Conservation (phyloP, 2,113 vertebrate species). For the Eudyptes chrysolophus region DNA sequence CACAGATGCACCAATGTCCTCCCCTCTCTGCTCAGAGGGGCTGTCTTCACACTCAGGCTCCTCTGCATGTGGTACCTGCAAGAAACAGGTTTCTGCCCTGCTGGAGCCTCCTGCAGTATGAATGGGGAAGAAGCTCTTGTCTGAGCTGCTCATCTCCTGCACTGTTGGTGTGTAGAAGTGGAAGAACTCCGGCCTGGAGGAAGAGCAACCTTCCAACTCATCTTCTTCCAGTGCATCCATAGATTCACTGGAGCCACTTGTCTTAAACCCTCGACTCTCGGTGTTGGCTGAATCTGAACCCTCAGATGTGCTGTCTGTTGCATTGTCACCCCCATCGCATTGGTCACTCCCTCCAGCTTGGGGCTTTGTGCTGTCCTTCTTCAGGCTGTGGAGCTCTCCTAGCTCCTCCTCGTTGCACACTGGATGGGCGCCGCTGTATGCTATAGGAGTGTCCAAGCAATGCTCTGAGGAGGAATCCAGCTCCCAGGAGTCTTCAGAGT, state of each 20-base stretch:
- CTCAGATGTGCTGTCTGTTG: constrained; percentile 78
- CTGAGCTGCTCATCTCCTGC: background rate
- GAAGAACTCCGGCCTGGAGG: constrained; percentile 68
- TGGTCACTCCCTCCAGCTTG: background rate
- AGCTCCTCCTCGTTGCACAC: constrained; percentile 57
- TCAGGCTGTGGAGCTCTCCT: constrained; percentile 40
- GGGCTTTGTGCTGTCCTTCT: background rate
- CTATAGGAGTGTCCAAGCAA: constrained; percentile 41
- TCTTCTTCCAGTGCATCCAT: constrained; percentile 90
- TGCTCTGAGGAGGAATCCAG: constrained; percentile 81
- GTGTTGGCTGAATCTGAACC: constrained; percentile 86
- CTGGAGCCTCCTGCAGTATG: background rate
- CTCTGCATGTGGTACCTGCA: constrained; percentile 73
- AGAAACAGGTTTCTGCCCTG: constrained; percentile 71
- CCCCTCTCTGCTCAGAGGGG: constrained; percentile 55
- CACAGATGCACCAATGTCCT: background rate
- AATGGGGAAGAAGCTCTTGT: background rate
- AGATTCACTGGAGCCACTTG: constrained; percentile 91
- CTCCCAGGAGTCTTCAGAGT: constrained; percentile 90
- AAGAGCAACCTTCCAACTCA: constrained; percentile 79
- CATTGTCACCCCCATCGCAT: background rate
- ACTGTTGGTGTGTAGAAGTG: constrained; percentile 76
- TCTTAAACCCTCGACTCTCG: constrained; percentile 77
- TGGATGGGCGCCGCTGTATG: constrained; percentile 40
- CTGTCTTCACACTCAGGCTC: constrained; percentile 31